phyloP scores from a whole-genome alignment of 2,888 invertebrate genomes.

The Ochropleura plecta region DNA sequence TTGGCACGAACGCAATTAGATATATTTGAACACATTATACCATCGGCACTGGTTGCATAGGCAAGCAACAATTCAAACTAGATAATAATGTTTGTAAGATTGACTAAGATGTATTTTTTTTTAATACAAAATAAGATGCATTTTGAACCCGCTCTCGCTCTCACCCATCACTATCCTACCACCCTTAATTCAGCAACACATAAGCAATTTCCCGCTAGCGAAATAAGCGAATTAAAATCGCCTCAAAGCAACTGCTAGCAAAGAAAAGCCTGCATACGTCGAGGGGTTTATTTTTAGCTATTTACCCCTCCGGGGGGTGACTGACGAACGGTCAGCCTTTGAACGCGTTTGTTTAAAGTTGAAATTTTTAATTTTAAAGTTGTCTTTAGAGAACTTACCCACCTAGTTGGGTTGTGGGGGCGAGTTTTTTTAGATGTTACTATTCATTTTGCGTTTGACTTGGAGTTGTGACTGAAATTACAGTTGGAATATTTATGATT shows the following conservation, averaged over 20 bases:
- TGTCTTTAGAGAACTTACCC: constrained; percentile 34
- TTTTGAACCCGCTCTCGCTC: constrained; percentile 22
- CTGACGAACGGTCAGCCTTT: constrained; percentile 81
- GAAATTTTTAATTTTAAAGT: constrained; percentile 58
- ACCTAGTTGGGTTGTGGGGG: constrained; percentile 21
- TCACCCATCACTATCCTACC: constrained; percentile 41
- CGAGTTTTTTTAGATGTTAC: constrained; percentile 6
- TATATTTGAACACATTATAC: neutral
- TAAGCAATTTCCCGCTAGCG: constrained; percentile 83
- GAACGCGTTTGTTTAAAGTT: constrained; percentile 72
- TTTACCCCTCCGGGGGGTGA: constrained; percentile 77
- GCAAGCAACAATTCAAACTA: neutral
- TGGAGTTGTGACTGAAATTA: constrained; percentile 9
- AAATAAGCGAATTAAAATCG: constrained; percentile 89
- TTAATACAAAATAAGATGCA: neutral
- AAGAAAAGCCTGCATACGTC: constrained; percentile 84
- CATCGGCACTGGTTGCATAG: neutral
- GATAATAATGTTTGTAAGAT: neutral
- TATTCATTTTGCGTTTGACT: constrained; percentile 7
- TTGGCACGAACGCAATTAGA: neutral
- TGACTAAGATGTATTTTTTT: neutral
- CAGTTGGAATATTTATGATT: neutral
- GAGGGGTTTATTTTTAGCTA: constrained; percentile 83
- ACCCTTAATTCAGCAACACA: constrained; percentile 81
- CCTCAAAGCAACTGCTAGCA: constrained; percentile 86